Percentiles rank a stretch among this genome's conserved stretches.
phyloP scores from a whole-genome alignment of 2,888 invertebrate species.

The Busseola fusca region DNA sequence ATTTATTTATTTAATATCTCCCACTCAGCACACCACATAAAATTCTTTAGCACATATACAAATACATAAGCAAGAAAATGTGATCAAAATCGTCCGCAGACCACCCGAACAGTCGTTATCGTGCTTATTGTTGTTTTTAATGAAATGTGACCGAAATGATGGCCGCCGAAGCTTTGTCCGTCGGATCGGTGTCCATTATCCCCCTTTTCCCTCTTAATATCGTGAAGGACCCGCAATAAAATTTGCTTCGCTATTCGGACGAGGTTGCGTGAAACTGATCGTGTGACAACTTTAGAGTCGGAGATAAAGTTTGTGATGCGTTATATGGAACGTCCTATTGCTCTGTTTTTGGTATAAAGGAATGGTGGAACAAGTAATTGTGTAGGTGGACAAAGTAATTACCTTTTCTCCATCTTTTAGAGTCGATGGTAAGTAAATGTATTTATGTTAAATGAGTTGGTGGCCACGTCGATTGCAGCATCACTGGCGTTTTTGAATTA shows the following conservation, averaged over 20 bases:
- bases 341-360: constrained; percentile 33
- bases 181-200: constrained; percentile 80
- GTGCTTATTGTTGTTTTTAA: constrained; percentile 84
- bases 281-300: constrained; percentile 73
- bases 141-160: constrained; percentile 81
- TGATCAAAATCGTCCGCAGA: constrained; percentile 68
- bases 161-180: constrained; percentile 79
- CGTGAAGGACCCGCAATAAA: constrained; percentile 78
- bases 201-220: constrained; percentile 78
- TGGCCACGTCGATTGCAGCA: not conserved
- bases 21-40: constrained; percentile 21
- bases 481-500: not conserved
- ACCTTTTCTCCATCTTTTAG: not conserved
- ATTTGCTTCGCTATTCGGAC: constrained; percentile 73
- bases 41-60: constrained; percentile 41
- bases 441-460: not conserved
- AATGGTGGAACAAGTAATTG: not conserved
- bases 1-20: not conserved
- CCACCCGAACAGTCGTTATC: constrained; percentile 74
- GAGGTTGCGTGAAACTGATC: constrained; percentile 71
- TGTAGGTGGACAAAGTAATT: not conserved
- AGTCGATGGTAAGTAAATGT: no score
- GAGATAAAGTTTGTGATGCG: constrained; percentile 62
- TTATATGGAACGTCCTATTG: constrained; percentile 52
- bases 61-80: constrained; percentile 65